These are phyloP conservation scores for Omphaloscelis lunosa DNA, from an alignment of 2,888 invertebrate genomes.

Conservation along the genomic window DNA sequence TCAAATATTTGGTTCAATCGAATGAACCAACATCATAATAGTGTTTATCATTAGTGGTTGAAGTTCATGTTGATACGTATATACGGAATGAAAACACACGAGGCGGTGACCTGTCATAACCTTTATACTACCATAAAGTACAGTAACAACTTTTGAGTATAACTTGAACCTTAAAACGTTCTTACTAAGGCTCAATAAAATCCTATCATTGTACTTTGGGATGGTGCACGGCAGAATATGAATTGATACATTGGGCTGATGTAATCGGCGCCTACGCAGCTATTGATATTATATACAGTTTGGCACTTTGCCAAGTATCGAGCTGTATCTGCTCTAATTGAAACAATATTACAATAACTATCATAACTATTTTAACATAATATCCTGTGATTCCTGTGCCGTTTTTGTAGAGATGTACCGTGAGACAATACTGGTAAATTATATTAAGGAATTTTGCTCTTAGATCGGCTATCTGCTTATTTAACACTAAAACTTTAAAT, in stretches of 20 bases:
- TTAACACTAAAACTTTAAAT: background rate
- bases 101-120: constrained; percentile 44
- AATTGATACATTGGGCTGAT: constrained; percentile 1
- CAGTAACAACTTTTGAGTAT: background rate
- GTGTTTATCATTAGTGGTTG: constrained; percentile 51
- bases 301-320: constrained; percentile 39
- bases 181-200: background rate
- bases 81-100: constrained; percentile 47
- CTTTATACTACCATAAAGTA: constrained; percentile 18
- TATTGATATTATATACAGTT: constrained; percentile 36
- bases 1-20: constrained; percentile 41
- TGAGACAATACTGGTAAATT: background rate
- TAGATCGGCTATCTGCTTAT: background rate
- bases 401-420: background rate
- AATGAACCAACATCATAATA: constrained; percentile 51
- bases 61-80: constrained; percentile 59
- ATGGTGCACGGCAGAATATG: background rate
- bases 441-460: background rate
- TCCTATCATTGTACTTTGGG: background rate
- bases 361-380: constrained; percentile 11
- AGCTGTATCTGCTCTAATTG: constrained; percentile 43
- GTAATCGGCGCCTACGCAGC: constrained; percentile 45
- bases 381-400: background rate
- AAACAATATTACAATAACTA: constrained; percentile 20
- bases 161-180: constrained; percentile 24